A percentile compares a stretch with the other conserved stretches of the same genome.
Conservation (phyloP, 1,140 invertebrate species). For the Lepidurus packardi region DNA sequence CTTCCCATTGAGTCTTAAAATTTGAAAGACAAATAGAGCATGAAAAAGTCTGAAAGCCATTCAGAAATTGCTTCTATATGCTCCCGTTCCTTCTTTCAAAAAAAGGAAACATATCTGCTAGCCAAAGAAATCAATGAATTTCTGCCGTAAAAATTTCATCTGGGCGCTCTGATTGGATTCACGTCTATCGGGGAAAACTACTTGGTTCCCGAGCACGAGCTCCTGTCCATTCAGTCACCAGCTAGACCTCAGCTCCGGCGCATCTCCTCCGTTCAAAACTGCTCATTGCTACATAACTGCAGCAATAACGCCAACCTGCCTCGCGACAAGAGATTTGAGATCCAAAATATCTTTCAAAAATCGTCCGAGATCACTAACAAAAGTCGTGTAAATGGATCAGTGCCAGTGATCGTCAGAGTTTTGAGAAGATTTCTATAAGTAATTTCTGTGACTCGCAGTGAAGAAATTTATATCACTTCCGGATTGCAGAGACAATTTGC, state of each 20-base stretch:
- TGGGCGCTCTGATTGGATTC: background rate
- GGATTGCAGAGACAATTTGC: too few relatives aligned
- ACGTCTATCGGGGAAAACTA: background rate
- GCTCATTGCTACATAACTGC: background rate
- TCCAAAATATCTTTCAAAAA: too few relatives aligned
- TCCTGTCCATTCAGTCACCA: background rate
- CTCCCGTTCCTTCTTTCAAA: background rate
- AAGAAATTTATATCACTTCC: background rate
- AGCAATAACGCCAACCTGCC: background rate
- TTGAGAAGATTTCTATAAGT: too few relatives aligned
- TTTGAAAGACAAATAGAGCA: constrained; percentile 7
- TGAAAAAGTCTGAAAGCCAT: background rate
- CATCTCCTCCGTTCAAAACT: background rate
- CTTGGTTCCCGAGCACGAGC: background rate
- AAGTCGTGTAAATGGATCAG: background rate
- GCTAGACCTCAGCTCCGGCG: background rate
- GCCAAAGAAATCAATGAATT: constrained; percentile 10
- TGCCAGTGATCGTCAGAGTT: background rate
- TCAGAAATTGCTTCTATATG: constrained; percentile 5
- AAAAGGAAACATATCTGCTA: background rate
- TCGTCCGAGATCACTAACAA: background rate
- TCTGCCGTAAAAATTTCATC: background rate
- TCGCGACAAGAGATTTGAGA: background rate
- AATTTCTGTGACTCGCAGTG: background rate
- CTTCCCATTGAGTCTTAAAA: background rate